These are phyloP conservation scores for Andricus grossulariae DNA, from an alignment of 1,140 invertebrate genomes.

Conservation along the genomic window DNA sequence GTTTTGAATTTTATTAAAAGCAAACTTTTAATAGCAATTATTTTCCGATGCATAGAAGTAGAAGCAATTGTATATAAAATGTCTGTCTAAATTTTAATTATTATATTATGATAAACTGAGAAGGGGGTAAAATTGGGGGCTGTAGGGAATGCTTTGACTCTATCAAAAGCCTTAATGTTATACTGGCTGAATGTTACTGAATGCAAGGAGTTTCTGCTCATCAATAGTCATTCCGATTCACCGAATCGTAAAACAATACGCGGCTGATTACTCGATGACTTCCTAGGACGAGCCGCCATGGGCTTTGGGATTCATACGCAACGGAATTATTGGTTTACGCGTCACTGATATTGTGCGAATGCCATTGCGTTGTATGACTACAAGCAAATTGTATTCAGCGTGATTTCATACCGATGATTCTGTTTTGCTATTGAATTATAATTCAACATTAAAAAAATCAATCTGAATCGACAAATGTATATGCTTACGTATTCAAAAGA, in stretches of 20 bases:
- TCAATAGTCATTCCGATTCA: slow-evolving; percentile 69
- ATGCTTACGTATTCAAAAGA: too few relatives aligned
- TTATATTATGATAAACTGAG: too few relatives aligned
- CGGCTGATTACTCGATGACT: slow-evolving; percentile 71
- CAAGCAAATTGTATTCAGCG: slow-evolving; percentile 46
- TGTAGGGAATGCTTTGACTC: neutral
- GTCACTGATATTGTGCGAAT: slow-evolving; percentile 50
- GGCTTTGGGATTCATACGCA: slow-evolving; percentile 51
- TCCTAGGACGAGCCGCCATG: slow-evolving; percentile 40
- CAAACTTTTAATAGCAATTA: too few relatives aligned
- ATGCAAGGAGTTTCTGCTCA: slow-evolving; percentile 33
- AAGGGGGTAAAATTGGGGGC: too few relatives aligned
- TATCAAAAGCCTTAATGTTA: slow-evolving; percentile 28
- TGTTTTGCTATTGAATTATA: slow-evolving; percentile 54
- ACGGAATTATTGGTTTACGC: slow-evolving; percentile 55
- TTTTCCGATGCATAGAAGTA: too few relatives aligned
- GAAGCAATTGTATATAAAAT: too few relatives aligned
- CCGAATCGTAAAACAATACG: slow-evolving; percentile 73
- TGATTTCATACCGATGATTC: slow-evolving; percentile 56
- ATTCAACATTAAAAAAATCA: neutral
- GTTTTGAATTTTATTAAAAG: too few relatives aligned
- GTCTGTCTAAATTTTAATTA: too few relatives aligned
- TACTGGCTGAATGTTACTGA: slow-evolving; percentile 24
- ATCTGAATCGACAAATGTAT: neutral
- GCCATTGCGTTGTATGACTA: slow-evolving; percentile 45